Conservation (phyloP, 2,797 vertebrate species). For the Glyptemys insculpta region DNA sequence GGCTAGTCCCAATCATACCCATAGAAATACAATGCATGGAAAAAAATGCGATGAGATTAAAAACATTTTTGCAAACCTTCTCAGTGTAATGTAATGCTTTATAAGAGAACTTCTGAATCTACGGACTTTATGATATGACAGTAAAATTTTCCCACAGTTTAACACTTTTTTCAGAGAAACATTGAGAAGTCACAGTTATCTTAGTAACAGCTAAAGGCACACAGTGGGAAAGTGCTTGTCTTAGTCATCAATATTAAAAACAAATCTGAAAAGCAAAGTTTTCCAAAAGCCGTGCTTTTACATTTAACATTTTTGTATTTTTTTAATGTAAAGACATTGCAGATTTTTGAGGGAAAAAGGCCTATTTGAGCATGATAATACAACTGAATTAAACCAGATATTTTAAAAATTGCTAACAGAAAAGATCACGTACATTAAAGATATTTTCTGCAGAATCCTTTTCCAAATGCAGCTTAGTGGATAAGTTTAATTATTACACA, state of each 20-base stretch:
- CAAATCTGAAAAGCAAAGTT: conserved; percentile 5
- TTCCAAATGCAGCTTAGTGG: conserved; percentile 17
- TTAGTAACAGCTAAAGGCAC: conserved; percentile 74
- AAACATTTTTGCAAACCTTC: not conserved
- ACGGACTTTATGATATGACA: not conserved
- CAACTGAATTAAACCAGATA: not conserved
- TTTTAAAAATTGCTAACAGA: conserved; percentile 41
- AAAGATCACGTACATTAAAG: conserved; percentile 2
- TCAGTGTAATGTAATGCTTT: conserved; percentile 1
- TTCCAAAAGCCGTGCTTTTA: conserved; percentile 19
- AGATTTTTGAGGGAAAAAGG: conserved; percentile 19
- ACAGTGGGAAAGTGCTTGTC: conserved; percentile 24
- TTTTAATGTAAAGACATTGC: conserved; percentile 31
- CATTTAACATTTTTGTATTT: not conserved
- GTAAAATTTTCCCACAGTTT: conserved; percentile 40
- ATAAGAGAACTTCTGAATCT: not conserved
- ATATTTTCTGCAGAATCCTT: conserved; percentile 32
- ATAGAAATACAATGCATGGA: not conserved
- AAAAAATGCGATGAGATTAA: not conserved
- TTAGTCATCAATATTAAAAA: conserved; percentile 40
- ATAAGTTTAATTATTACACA: conserved; percentile 32
- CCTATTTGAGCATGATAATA: conserved; percentile 33
- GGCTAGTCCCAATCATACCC: not conserved
- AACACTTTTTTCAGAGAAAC: conserved; percentile 53
- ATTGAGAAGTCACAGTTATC: conserved; percentile 41